Evolutionary conservation across 1,140 invertebrate genomes (phyloP).

Genomic region (Heliconius hermathena): DNA sequence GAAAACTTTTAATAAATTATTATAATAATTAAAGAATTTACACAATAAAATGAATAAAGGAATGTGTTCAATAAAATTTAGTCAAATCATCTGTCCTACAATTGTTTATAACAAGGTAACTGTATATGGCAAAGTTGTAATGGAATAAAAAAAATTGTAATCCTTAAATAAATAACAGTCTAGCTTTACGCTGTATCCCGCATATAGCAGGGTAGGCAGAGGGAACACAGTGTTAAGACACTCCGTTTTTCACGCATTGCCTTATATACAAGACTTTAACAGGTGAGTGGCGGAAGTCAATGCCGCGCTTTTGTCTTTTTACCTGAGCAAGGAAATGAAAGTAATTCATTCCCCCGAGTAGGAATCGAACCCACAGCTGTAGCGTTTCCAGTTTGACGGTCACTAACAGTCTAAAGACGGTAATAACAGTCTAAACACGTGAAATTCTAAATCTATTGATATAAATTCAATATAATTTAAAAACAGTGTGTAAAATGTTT

Average conservation of each 20-base stretch:
- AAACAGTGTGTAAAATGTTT: constrained; percentile 43
- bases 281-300: too few relatives aligned
- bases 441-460: constrained; percentile 45
- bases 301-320: too few relatives aligned
- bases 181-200: background rate
- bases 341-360: too few relatives aligned
- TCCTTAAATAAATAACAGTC: constrained; percentile 32
- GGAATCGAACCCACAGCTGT: too few relatives aligned
- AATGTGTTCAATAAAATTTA: constrained; percentile 12
- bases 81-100: background rate
- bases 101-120: constrained; percentile 24
- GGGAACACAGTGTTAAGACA: too few relatives aligned
- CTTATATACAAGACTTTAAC: too few relatives aligned
- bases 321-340: too few relatives aligned
- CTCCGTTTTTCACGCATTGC: too few relatives aligned
- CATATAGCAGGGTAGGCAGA: too few relatives aligned
- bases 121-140: constrained; percentile 20
- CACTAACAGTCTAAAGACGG: too few relatives aligned
- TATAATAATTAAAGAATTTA: background rate
- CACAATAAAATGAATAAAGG: constrained; percentile 4
- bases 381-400: too few relatives aligned
- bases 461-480: constrained; percentile 43
- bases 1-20: constrained; percentile 11
- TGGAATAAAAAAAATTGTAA: constrained; percentile 14
- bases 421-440: constrained; percentile 24